A percentile compares a stretch with the other conserved stretches of the same genome.
Evolutionary conservation across 2,888 invertebrate species (phyloP).

Genomic region (Auanema freiburgensis): DNA sequence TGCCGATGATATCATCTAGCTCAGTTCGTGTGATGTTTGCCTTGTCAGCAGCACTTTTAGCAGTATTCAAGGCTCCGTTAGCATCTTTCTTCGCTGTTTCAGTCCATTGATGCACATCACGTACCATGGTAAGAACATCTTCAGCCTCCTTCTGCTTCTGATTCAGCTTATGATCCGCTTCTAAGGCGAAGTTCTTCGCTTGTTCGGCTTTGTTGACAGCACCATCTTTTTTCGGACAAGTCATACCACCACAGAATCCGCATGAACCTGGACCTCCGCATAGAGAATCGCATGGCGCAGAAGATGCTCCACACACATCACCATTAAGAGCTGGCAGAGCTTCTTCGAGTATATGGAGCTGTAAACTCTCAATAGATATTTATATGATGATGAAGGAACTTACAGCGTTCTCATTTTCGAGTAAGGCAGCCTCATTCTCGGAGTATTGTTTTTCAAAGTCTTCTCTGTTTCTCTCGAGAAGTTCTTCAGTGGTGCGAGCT

Average conservation of each 20-base stretch:
- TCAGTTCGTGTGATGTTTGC: slow-evolving; percentile 74
- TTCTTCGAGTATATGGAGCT: slow-evolving; percentile 43
- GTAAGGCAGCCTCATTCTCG: slow-evolving; percentile 76
- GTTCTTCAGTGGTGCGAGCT: slow-evolving; percentile 70
- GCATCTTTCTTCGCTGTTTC: slow-evolving; percentile 79
- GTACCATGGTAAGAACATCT: slow-evolving; percentile 66
- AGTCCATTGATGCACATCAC: slow-evolving; percentile 66
- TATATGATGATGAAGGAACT: neutral
- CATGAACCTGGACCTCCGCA: slow-evolving; percentile 82
- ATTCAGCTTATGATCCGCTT: slow-evolving; percentile 79
- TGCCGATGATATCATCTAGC: slow-evolving; percentile 73
- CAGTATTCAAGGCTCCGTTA: slow-evolving; percentile 64
- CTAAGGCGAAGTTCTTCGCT: slow-evolving; percentile 83
- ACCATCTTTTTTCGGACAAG: slow-evolving; percentile 73
- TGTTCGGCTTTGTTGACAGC: slow-evolving; percentile 81
- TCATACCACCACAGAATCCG: slow-evolving; percentile 85
- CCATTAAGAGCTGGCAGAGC: slow-evolving; percentile 82
- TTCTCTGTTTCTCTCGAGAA: slow-evolving; percentile 72
- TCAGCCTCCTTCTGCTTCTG: slow-evolving; percentile 82
- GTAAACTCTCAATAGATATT: neutral
- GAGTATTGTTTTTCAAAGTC: slow-evolving; percentile 74
- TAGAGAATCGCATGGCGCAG: slow-evolving; percentile 79
- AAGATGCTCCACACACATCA: slow-evolving; percentile 75
- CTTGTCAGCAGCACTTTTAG: slow-evolving; percentile 71
- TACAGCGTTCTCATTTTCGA: slow-evolving; percentile 68